These are phyloP conservation scores for Drosophila simulans DNA, from an alignment of 1,140 invertebrate species.

Conservation along the genomic window DNA sequence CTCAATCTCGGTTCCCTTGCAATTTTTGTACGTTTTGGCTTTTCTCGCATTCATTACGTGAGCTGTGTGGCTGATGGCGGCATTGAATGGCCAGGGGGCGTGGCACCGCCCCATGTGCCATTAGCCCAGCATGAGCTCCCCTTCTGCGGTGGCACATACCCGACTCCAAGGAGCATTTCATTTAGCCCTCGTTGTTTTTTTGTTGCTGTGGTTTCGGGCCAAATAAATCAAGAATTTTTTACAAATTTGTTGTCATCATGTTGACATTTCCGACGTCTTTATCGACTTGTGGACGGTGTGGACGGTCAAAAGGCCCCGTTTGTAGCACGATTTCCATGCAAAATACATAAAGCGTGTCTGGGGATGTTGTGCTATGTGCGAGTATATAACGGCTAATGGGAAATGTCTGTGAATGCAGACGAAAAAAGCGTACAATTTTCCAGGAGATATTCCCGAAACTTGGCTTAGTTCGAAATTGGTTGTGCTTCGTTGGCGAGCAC, in stretches of 20 bases:
- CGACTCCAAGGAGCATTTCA: slow-evolving; percentile 44
- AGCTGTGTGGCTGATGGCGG: slow-evolving; percentile 67
- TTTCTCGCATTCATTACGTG: slow-evolving; percentile 76
- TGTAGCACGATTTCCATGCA: slow-evolving; percentile 51
- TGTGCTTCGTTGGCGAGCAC: slow-evolving; percentile 5
- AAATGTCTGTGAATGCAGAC: slow-evolving; percentile 58
- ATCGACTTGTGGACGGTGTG: slow-evolving; percentile 53
- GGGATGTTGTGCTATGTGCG: slow-evolving; percentile 2
- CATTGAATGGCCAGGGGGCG: slow-evolving; percentile 44
- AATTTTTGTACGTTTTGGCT: slow-evolving; percentile 72
- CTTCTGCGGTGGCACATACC: neutral
- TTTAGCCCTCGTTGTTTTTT: slow-evolving; percentile 63
- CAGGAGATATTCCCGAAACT: slow-evolving; percentile 9
- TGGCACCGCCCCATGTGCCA: slow-evolving; percentile 35
- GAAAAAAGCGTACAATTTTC: slow-evolving; percentile 24
- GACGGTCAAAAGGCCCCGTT: slow-evolving; percentile 37
- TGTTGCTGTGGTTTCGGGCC: slow-evolving; percentile 49
- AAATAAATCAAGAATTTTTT: slow-evolving; percentile 83
- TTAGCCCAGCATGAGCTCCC: slow-evolving; percentile 64
- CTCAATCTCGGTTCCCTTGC: slow-evolving; percentile 39
- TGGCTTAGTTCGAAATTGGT: slow-evolving; percentile 49
- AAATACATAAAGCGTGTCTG: slow-evolving; percentile 47
- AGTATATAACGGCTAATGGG: slow-evolving; percentile 34
- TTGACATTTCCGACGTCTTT: slow-evolving; percentile 82
- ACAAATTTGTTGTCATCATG: slow-evolving; percentile 83